Evolutionary conservation across 1,140 invertebrate species (phyloP), one percentile per base, ranked within the genome.

Genomic region (Liolophura sinensis): DNA sequence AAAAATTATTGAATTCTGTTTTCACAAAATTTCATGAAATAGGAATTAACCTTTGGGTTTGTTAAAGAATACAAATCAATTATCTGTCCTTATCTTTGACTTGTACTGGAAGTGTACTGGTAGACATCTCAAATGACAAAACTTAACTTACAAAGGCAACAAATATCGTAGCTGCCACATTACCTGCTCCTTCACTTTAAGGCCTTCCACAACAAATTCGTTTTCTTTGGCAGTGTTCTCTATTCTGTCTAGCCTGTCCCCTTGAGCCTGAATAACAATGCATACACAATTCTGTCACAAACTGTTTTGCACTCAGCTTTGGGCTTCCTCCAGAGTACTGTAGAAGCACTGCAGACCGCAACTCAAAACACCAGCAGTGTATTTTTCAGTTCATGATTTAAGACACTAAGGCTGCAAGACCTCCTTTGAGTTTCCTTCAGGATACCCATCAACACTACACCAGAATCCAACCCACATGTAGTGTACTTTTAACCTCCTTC

Each of bases 151-250:
- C 31, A 40, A 40, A 40, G 31, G 31, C 31, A 40, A 40, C n/a
- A n/a, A n/a, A n/a, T 5, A 40, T 9, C 31, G 3, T 40, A 40
- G 31, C n/a, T n/a, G n/a, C n/a, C n/a, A n/a, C n/a, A 40, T 63
- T 66, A 80, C 78, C 69, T 71, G 72, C 64, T 81, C 79, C 69
- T 79, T 81, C 27, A 73, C 72, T 66, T 79, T 80, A 18, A 81
- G 64, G 66, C 79, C 78, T 54, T 80, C 78, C 12, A 81, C 76
- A 14, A 80, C 60, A 6, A 72, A 60, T 46, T 65, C 72, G 64
- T 81, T 81, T 11, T 75, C 78, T 71, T 76, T 80, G 22, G 78
- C 75, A 47, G 79, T 65, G 16, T 63, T 73, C 59, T 81, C 79
- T 65, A 80, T 79, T 60, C 75, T 80, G 9, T 60, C 66, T 24